A percentile compares a stretch with the other conserved stretches of the same genome.
Evolutionary conservation across 2,113 vertebrate genomes (phyloP).

Genomic region (Labeo rohita): DNA sequence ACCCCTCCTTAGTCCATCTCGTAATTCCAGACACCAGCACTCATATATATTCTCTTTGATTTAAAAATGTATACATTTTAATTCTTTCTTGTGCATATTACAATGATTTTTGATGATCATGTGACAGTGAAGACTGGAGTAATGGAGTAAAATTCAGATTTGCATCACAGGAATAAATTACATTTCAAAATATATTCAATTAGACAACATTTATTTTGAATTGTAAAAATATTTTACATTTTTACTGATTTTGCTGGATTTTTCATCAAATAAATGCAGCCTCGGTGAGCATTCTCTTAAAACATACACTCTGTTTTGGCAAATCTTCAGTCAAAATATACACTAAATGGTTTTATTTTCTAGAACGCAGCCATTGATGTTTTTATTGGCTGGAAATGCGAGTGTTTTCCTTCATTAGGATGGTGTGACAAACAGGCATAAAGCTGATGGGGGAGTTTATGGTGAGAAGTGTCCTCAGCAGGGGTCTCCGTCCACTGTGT

Average conservation of each 20-base stretch:
- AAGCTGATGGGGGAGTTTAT: constrained; percentile 34
- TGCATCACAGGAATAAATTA: no score
- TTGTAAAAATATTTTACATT: no score
- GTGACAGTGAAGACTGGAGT: no score
- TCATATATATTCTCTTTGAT: no score
- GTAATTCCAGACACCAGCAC: constrained; percentile 39
- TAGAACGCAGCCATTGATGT: background rate
- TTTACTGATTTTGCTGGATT: no score
- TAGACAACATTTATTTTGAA: no score
- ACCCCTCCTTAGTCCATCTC: constrained; percentile 33
- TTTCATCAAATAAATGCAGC: background rate
- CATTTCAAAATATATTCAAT: background rate
- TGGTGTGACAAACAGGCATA: constrained; percentile 32
- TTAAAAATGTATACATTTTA: no score
- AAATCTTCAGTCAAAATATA: background rate
- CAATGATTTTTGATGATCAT: no score
- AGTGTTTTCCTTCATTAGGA: constrained; percentile 4
- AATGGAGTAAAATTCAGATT: no score
- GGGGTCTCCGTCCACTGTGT: constrained; percentile 39
- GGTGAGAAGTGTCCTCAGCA: constrained; percentile 46
- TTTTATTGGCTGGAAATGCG: background rate
- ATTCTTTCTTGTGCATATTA: no score
- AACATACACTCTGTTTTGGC: no score
- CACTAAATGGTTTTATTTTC: background rate
- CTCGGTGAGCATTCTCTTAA: background rate